Evolutionary conservation across 2,888 invertebrate species (phyloP).

Genomic region (Plutella xylostella): DNA sequence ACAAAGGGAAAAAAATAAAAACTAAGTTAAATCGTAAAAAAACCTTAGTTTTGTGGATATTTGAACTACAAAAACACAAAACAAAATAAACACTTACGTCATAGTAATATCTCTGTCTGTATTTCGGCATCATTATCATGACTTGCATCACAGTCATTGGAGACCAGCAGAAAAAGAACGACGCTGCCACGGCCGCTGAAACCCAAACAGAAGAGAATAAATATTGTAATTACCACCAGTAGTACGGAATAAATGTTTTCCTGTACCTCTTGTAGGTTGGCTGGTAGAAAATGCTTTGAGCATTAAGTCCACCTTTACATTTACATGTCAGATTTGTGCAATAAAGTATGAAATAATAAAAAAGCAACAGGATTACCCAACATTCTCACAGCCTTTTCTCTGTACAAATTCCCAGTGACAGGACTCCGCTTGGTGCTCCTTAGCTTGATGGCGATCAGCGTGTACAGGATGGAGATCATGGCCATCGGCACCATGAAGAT

Average conservation of each 20-base stretch:
- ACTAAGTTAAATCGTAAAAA: too few relatives aligned
- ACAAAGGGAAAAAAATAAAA: too few relatives aligned
- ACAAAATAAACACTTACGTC: too few relatives aligned
- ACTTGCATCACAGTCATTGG: constrained; percentile 84
- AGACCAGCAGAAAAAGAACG: constrained; percentile 77
- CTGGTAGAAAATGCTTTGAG: too few relatives aligned
- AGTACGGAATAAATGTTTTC: too few relatives aligned
- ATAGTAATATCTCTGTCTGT: constrained; percentile 38
- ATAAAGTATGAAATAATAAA: not conserved
- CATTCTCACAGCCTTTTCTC: constrained; percentile 80
- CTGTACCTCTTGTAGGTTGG: not conserved
- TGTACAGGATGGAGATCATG: constrained; percentile 82
- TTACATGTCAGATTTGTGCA: too few relatives aligned
- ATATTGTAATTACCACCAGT: not conserved
- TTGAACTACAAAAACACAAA: too few relatives aligned
- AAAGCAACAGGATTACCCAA: constrained; percentile 71
- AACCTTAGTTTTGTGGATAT: too few relatives aligned
- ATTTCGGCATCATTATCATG: constrained; percentile 73
- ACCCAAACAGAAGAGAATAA: constrained; percentile 10
- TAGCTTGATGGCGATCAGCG: constrained; percentile 78
- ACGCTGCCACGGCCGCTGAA: constrained; percentile 52
- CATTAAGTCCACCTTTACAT: too few relatives aligned
- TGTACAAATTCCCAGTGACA: constrained; percentile 41
- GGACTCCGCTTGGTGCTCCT: constrained; percentile 67
- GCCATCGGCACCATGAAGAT: constrained; percentile 89